Percentiles rank a stretch among this genome's conserved stretches.
These are phyloP conservation scores for Noctua comes DNA, from an alignment of 2,888 invertebrate genomes.

Conservation along the genomic window DNA sequence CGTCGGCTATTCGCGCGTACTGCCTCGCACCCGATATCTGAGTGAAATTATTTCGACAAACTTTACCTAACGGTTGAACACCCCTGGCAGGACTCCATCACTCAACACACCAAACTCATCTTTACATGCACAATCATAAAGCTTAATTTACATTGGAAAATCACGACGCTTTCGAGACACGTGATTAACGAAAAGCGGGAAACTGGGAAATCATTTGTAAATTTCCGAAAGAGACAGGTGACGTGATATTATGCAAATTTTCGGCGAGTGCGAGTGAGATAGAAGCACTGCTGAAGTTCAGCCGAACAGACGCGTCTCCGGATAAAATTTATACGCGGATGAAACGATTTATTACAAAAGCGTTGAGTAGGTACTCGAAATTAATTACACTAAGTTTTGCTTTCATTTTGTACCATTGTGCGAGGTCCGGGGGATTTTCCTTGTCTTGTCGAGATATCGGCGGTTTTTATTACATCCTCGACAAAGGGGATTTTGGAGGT, in stretches of 20 bases:
- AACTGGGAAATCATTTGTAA: constrained; percentile 89
- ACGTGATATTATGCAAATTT: constrained; percentile 87
- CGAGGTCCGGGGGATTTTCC: constrained; percentile 76
- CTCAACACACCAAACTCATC: constrained; percentile 66
- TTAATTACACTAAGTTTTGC: constrained; percentile 88
- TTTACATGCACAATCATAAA: constrained; percentile 69
- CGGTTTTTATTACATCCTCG: constrained; percentile 76
- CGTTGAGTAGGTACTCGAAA: constrained; percentile 89
- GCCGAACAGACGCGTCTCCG: constrained; percentile 75
- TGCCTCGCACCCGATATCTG: constrained; percentile 80
- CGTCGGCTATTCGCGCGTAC: constrained; percentile 82
- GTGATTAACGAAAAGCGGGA: constrained; percentile 89
- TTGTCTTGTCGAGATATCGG: constrained; percentile 78
- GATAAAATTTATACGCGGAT: constrained; percentile 88
- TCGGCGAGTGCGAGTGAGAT: constrained; percentile 77
- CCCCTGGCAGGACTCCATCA: constrained; percentile 69
- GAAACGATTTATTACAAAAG: constrained; percentile 90
- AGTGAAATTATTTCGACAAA: constrained; percentile 88
- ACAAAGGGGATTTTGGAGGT: constrained; percentile 72
- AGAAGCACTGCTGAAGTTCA: constrained; percentile 79
- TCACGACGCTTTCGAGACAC: constrained; percentile 77
- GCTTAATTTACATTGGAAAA: constrained; percentile 66
- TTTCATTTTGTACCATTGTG: constrained; percentile 84
- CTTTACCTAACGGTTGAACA: constrained; percentile 84
- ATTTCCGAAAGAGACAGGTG: constrained; percentile 87